Evolutionary conservation across 2,888 invertebrate species (phyloP).

Genomic region (Operophtera brumata): DNA sequence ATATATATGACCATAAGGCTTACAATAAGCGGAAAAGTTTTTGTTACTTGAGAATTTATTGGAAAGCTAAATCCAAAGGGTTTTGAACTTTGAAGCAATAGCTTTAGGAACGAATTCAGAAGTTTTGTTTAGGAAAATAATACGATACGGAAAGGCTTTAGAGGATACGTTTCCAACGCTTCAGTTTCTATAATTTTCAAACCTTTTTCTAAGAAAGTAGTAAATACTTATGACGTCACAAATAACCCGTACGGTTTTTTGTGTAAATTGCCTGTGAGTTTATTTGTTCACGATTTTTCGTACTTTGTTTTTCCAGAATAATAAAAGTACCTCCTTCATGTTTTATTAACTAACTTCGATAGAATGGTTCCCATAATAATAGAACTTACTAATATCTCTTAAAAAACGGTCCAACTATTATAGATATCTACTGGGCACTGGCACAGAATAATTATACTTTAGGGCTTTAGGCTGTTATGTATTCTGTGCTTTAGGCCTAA

Average conservation of each 20-base stretch:
- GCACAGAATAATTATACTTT: no score
- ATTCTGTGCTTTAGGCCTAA: no score
- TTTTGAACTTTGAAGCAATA: constrained; percentile 32
- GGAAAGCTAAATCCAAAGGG: constrained; percentile 33
- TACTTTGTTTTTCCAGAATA: not conserved
- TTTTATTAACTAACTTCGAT: no score
- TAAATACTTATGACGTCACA: constrained; percentile 25
- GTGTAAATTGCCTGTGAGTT: constrained; percentile 4
- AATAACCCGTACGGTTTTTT: constrained; percentile 15
- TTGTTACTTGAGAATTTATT: constrained; percentile 32
- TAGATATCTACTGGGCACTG: no score
- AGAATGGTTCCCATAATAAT: no score
- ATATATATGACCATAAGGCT: constrained; percentile 11
- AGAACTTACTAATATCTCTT: no score
- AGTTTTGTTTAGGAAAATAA: constrained; percentile 22
- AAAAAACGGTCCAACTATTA: no score
- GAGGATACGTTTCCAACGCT: constrained; percentile 28
- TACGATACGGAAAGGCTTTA: constrained; percentile 25
- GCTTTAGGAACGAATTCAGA: constrained; percentile 30
- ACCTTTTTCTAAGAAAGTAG: constrained; percentile 23
- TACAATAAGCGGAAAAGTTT: constrained; percentile 18
- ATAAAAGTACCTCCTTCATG: not conserved
- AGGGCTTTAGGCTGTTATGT: no score
- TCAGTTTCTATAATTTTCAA: constrained; percentile 30
- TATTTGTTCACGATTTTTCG: constrained; percentile 1